Evolutionary conservation across 1,140 invertebrate genomes (phyloP), one percentile per base, ranked within the genome.

Genomic region (Cherax quadricarinatus): DNA sequence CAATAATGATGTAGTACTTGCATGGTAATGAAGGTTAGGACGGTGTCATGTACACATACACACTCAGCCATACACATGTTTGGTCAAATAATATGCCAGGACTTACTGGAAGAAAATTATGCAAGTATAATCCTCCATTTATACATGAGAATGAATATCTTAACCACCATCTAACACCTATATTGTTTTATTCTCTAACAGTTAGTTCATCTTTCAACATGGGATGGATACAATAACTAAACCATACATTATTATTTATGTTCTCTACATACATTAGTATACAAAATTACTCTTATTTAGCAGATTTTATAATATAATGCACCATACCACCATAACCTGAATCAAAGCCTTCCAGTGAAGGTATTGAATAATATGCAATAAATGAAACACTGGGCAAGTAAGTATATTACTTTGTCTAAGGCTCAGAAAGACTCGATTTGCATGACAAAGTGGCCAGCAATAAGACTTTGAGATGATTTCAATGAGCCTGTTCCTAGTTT

Each of bases 321-420:
- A 86, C 62, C 85, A 86, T 86, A 86, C 85, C 85, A 86, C 70
- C 70, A 86, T 53, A 86, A 86, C 85, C 85, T 73, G 66, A 86
- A 86, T 73, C 48, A 86, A 51, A 73, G 62, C 85, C 85, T 51
- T 86, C 30, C 6, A 16, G 18, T 70, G 66, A 86, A 75, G 85
- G 70, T 86, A 75, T 86, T 53, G 9, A 51, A 73, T 30, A 86
- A 75, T 86, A 51, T 66, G 48, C 62, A 83, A 24, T 57, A 83
- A 57, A 57, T 53, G 24, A 83, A 57, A 83, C 81, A 57, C 81
- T 83, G 81, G 81, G 81, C 81, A 83, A 83, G 51, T 83, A 60
- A 24, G 57, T 60, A 83, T 83, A 41, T 41, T 41, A 83, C 57
- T 83, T 14, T 83, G 51, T 57, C 81, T 83, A 53, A 60, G 70